Conservation (phyloP, 2,888 invertebrate species). For the Lithophane leautieri region DNA sequence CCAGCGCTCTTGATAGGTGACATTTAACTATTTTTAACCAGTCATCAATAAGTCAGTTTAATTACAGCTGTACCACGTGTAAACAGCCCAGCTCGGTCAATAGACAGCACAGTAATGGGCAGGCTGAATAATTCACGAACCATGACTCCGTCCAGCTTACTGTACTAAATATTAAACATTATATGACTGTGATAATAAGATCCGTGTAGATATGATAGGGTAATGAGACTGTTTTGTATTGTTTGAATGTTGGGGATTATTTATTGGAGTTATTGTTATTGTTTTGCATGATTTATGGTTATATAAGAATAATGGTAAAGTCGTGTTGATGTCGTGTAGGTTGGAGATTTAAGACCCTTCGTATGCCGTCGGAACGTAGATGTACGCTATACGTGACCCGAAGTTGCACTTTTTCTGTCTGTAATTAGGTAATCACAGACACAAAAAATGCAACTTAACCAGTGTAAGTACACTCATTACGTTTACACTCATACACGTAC, state of each 20-base stretch:
- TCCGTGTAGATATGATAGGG: conserved; percentile 29
- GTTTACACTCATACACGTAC: too few species aligned
- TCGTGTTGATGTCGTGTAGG: not conserved
- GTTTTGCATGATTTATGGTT: conserved; percentile 17
- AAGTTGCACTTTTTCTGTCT: too few species aligned
- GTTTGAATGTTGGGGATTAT: not conserved
- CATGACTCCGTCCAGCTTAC: not conserved
- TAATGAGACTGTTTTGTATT: conserved; percentile 32
- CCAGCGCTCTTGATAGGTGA: not conserved
- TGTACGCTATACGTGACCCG: too few species aligned
- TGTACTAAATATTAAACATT: conserved; percentile 31
- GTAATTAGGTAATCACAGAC: too few species aligned
- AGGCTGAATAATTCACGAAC: conserved; percentile 60
- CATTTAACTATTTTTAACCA: conserved; percentile 44
- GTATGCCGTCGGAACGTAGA: too few species aligned
- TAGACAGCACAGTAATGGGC: conserved; percentile 61
- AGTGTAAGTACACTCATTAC: too few species aligned
- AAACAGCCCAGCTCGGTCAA: conserved; percentile 50
- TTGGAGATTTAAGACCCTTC: too few species aligned
- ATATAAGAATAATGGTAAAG: conserved; percentile 4
- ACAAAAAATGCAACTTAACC: too few species aligned
- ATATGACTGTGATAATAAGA: conserved; percentile 36
- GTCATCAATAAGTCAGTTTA: conserved; percentile 55
- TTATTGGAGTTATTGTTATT: conserved; percentile 34
- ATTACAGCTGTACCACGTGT: conserved; percentile 61